A percentile compares a stretch with the other conserved stretches of the same genome.
Evolutionary conservation across 2,888 invertebrate species (phyloP).

Genomic region (Girardia tigrina): DNA sequence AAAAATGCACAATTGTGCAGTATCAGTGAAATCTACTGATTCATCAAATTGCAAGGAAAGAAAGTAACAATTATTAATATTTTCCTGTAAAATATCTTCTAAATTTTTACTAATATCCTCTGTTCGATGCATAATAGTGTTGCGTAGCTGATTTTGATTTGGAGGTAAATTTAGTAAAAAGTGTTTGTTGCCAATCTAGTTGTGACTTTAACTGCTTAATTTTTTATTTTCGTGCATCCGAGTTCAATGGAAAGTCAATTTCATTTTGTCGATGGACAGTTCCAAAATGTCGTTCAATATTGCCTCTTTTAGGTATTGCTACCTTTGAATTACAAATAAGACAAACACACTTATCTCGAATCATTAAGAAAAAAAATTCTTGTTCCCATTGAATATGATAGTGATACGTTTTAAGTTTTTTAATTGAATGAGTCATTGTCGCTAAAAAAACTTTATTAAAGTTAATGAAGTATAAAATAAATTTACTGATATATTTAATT

Average conservation of each 20-base stretch:
- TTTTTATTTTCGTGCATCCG: background rate
- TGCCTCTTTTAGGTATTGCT: background rate
- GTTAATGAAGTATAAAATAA: background rate
- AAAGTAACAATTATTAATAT: conserved; percentile 16
- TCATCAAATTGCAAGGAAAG: background rate
- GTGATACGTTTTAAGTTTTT: conserved; percentile 3
- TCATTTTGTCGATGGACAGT: conserved; percentile 8
- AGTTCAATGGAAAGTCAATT: background rate
- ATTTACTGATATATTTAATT: no score
- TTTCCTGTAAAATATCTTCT: background rate
- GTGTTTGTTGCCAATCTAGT: background rate
- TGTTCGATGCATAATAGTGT: background rate
- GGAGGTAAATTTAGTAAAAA: background rate
- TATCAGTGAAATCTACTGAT: background rate
- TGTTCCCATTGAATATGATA: conserved; percentile 5
- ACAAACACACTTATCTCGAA: conserved; percentile 13
- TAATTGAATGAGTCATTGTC: background rate
- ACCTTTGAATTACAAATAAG: background rate
- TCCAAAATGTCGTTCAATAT: conserved; percentile 5
- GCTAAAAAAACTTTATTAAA: background rate
- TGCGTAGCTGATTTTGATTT: conserved; percentile 8
- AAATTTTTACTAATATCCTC: conserved; percentile 13
- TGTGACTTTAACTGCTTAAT: conserved; percentile 6
- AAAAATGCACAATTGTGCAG: conserved; percentile 20
- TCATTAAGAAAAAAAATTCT: background rate